These are phyloP conservation scores for Bombyx mandarina DNA, from an alignment of 1,140 invertebrate genomes.

Conservation along the genomic window DNA sequence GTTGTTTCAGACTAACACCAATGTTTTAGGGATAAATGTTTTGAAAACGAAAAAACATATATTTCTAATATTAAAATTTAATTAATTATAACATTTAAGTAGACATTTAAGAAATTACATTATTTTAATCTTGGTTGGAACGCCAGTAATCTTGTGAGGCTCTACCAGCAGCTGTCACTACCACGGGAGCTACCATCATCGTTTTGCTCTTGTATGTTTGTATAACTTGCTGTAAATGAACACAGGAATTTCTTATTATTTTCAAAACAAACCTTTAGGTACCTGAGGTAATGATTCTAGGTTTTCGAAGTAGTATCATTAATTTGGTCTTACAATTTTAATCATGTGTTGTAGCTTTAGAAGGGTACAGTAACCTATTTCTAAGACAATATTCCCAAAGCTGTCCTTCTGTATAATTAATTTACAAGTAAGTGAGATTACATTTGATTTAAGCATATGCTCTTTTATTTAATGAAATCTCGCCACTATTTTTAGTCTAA, in stretches of 20 bases:
- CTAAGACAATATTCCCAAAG: too few relatives aligned
- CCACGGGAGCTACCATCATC: slow-evolving; percentile 53
- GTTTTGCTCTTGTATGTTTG: slow-evolving; percentile 59
- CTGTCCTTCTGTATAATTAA: too few relatives aligned
- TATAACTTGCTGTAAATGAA: slow-evolving; percentile 53
- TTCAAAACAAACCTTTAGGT: too few relatives aligned
- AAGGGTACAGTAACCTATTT: too few relatives aligned
- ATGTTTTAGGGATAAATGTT: too few relatives aligned
- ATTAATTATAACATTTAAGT: neutral
- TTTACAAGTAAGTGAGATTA: too few relatives aligned
- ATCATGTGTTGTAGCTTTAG: too few relatives aligned
- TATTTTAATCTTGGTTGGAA: neutral
- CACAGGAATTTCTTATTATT: neutral
- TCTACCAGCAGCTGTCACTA: slow-evolving; percentile 41
- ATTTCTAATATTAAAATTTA: neutral
- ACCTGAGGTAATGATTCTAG: neutral
- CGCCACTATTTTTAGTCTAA: too few relatives aligned
- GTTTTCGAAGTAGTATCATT: neutral
- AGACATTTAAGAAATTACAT: neutral
- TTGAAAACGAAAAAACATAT: too few relatives aligned
- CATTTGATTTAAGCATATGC: too few relatives aligned
- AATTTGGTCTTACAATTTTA: neutral
- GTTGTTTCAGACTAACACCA: too few relatives aligned
- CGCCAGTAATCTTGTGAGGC: neutral
- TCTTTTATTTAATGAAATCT: too few relatives aligned